Conservation (phyloP, 1,140 invertebrate species). For the Tachypleus tridentatus region DNA sequence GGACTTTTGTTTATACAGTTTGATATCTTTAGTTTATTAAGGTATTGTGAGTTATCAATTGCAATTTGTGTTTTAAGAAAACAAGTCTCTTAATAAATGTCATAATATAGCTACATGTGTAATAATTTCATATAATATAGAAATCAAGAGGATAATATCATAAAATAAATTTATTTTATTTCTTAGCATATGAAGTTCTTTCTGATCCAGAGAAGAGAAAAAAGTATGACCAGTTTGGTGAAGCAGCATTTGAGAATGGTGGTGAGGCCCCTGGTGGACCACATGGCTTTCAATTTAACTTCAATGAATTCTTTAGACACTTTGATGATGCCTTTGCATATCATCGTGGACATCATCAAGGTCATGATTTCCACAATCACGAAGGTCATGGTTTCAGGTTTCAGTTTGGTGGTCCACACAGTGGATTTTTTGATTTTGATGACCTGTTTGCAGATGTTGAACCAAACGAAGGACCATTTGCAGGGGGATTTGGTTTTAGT, state of each 20-base stretch:
- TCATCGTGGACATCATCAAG: slow-evolving; percentile 11
- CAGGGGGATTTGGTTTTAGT: slow-evolving; percentile 4
- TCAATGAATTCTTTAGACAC: slow-evolving; percentile 30
- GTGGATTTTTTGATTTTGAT: slow-evolving; percentile 23
- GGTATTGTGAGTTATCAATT: too few species aligned
- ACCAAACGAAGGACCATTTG: slow-evolving; percentile 9
- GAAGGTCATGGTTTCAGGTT: slow-evolving; percentile 7
- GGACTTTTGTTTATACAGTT: too few species aligned
- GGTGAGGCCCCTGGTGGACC: slow-evolving; percentile 8
- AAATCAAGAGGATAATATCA: not conserved
- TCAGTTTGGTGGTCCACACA: slow-evolving; percentile 8
- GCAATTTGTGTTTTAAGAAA: too few species aligned
- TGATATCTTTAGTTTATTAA: too few species aligned
- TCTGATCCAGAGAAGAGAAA: slow-evolving; percentile 31
- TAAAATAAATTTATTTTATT: slow-evolving; percentile 8
- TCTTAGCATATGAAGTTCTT: slow-evolving; percentile 34
- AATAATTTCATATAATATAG: too few species aligned
- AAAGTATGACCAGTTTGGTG: slow-evolving; percentile 32
- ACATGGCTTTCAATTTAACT: slow-evolving; percentile 26
- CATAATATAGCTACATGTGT: too few species aligned
- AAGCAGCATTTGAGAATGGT: slow-evolving; percentile 16
- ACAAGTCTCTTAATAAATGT: too few species aligned
- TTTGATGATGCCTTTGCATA: slow-evolving; percentile 26
- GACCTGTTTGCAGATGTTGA: slow-evolving; percentile 25
- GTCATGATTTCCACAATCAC: slow-evolving; percentile 14